A percentile compares a stretch with the other conserved stretches of the same genome.
phyloP scores from a whole-genome alignment of 2,113 vertebrate species.

The Coracopsis vasa region DNA sequence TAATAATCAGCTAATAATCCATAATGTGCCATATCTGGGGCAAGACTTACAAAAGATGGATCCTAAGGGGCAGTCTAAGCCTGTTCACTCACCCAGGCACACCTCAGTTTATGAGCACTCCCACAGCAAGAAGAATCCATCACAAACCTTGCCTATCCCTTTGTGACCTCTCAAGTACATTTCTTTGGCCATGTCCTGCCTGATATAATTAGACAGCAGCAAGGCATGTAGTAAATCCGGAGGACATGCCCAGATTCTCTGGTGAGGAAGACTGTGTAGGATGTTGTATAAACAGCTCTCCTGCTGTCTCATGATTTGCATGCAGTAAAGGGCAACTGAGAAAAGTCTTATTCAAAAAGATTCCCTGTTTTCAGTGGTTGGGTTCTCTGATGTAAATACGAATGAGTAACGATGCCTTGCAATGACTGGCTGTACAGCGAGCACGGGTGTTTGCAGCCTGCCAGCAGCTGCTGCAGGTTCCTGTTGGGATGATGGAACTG shows the following conservation, averaged over 20 bases:
- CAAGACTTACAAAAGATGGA: background rate
- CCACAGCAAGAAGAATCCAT: background rate
- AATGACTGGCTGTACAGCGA: rapidly evolving
- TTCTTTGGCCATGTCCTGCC: background rate
- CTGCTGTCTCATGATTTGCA: background rate
- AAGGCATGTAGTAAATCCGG: background rate
- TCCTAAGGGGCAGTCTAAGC: too few relatives aligned
- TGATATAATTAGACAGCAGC: background rate
- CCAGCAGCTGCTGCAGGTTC: background rate
- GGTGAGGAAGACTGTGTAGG: background rate
- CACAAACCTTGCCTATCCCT: background rate
- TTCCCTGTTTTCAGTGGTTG: background rate
- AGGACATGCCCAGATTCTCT: background rate
- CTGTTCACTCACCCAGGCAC: too few relatives aligned
- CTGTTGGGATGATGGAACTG: background rate
- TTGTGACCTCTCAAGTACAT: background rate
- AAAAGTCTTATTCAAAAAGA: background rate
- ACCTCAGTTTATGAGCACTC: background rate
- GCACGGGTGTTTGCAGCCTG: background rate
- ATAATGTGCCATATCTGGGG: background rate
- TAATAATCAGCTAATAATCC: background rate
- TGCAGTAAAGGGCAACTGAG: background rate
- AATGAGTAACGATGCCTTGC: background rate
- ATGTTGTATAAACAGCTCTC: background rate
- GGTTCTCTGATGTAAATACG: background rate